Evolutionary conservation across 1,140 invertebrate species (phyloP).

Genomic region (Drosophila elegans): DNA sequence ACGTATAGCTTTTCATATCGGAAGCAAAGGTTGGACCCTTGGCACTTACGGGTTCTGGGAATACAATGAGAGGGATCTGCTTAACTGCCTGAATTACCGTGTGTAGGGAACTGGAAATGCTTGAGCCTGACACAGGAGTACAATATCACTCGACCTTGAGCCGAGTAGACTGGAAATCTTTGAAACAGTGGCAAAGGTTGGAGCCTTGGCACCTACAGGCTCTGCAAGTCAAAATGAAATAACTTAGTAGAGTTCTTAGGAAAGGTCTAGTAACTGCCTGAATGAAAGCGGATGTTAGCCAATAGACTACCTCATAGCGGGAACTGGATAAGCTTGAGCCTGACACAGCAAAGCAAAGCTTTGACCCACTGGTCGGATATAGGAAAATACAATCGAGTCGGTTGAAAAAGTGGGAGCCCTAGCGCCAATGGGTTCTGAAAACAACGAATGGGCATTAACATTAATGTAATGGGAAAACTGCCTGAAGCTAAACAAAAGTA

Average conservation of each 20-base stretch:
- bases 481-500: conserved; percentile 5
- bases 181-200: conserved; percentile 88
- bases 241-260: not conserved
- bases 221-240: conserved; percentile 85
- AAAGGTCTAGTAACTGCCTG: conserved; percentile 36
- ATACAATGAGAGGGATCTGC: not conserved
- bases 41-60: conserved; percentile 87
- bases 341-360: conserved; percentile 91
- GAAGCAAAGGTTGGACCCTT: conserved; percentile 89
- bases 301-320: conserved; percentile 68
- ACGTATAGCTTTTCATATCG: conserved; percentile 88
- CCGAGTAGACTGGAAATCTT: conserved; percentile 86
- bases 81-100: conserved; percentile 88
- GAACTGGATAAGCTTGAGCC: conserved; percentile 89
- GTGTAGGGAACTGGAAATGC: conserved; percentile 88
- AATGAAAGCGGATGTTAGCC: not conserved
- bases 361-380: conserved; percentile 70
- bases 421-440: conserved; percentile 65
- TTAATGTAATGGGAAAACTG: conserved; percentile 44
- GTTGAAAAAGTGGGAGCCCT: conserved; percentile 64
- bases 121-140: conserved; percentile 90
- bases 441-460: not conserved
- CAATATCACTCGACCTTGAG: conserved; percentile 85
- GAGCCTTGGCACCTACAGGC: conserved; percentile 90
- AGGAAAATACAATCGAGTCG: conserved; percentile 50